These are phyloP conservation scores for Sepiola atlantica DNA, from an alignment of 2,888 invertebrate species.

Conservation along the genomic window DNA sequence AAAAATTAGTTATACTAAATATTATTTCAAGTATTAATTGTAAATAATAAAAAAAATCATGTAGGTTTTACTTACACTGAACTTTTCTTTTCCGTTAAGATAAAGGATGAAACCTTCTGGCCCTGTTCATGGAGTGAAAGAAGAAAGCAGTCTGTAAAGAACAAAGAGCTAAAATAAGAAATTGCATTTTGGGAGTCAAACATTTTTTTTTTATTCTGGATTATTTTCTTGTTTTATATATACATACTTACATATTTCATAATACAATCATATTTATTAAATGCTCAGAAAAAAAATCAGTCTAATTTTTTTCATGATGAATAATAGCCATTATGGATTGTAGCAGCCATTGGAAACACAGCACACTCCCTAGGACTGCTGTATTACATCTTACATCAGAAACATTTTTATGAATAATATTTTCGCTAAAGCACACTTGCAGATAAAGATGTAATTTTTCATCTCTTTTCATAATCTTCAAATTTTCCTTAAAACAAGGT, in stretches of 20 bases:
- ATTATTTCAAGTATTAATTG: neutral
- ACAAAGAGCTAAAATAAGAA: neutral
- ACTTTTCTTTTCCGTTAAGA: neutral
- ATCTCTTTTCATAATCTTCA: neutral
- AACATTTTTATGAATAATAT: neutral
- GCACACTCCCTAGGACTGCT: constrained; percentile 32
- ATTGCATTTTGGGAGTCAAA: neutral
- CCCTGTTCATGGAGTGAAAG: neutral
- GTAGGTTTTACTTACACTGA: neutral
- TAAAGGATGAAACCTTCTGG: neutral
- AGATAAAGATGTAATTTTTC: neutral
- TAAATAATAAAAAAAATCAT: neutral
- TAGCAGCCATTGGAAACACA: neutral
- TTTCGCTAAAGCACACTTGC: too few species aligned
- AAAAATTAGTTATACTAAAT: neutral
- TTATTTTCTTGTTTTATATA: neutral
- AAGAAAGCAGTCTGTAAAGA: neutral
- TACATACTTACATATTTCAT: constrained; percentile 7
- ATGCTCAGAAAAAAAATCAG: neutral
- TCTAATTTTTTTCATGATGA: neutral
- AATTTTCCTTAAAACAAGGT: neutral
- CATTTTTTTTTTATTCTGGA: neutral
- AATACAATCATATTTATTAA: neutral
- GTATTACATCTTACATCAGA: neutral
- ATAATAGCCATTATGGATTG: neutral